Percentiles rank a stretch among this genome's conserved stretches.
These are phyloP conservation scores for Drosophila novamexicana DNA, from an alignment of 1,140 invertebrate genomes.

Conservation along the genomic window DNA sequence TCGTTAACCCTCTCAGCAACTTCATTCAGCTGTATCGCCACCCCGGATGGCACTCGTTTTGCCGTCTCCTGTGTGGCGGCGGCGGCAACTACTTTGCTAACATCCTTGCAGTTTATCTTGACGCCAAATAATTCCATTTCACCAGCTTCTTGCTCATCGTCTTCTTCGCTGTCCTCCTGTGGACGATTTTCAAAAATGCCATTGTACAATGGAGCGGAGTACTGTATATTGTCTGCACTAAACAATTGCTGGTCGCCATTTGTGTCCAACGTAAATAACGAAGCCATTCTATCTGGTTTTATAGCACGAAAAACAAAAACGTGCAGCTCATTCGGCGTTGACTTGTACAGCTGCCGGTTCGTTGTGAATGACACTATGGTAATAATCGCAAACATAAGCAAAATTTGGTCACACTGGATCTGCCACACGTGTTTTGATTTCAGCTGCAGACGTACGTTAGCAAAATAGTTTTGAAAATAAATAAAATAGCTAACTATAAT, in stretches of 20 bases:
- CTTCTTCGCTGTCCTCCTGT: constrained; percentile 27
- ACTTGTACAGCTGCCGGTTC: background rate
- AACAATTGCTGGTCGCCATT: constrained; percentile 68
- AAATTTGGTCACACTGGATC: constrained; percentile 14
- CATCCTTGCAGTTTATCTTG: constrained; percentile 47
- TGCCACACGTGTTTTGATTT: constrained; percentile 57
- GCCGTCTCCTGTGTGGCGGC: background rate
- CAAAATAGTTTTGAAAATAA: constrained; percentile 14
- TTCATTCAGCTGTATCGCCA: constrained; percentile 37
- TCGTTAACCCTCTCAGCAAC: constrained; percentile 42
- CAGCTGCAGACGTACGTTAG: constrained; percentile 13
- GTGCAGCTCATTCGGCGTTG: constrained; percentile 31
- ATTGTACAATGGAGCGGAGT: constrained; percentile 18
- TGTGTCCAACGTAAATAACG: constrained; percentile 78
- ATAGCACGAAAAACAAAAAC: constrained; percentile 4
- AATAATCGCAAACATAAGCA: background rate
- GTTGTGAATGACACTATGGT: constrained; percentile 15
- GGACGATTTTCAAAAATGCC: constrained; percentile 5
- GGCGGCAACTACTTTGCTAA: constrained; percentile 22
- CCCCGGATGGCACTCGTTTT: constrained; percentile 27
- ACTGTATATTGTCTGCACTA: constrained; percentile 12
- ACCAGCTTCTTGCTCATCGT: constrained; percentile 32
- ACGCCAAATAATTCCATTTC: constrained; percentile 67
- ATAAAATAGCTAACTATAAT: constrained; percentile 41
- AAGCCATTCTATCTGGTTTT: constrained; percentile 44